Evolutionary conservation across 37 sponge, comb jelly and placozoan species (phyloP), one percentile per base, ranked within the genome.

Genomic region (Crambe crambe): DNA sequence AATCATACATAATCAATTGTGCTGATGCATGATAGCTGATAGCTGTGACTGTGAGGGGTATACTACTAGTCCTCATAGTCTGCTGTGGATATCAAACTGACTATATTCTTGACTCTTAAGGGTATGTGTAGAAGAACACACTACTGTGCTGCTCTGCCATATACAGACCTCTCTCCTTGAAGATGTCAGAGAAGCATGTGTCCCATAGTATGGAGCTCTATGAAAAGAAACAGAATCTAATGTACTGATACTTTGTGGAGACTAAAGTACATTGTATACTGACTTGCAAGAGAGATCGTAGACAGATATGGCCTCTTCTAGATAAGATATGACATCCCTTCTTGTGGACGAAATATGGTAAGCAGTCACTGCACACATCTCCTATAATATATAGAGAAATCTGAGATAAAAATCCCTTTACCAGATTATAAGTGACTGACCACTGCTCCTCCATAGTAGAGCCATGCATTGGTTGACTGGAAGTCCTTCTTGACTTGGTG

Each of bases 401-500:
- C 6, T 47, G 6, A 47, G 6, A 15, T 15, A 6, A 47, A 47
- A 47, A 6, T 12, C 51, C 12, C 12, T 47, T 15, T 15, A 47
- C 12, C 51, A 47, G 6, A 47, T 47, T 47, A 47, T 47, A 47
- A 15, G 22, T 4, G 31, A 78, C 94, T 77, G 32, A 97, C 97
- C 83, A 89, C 59, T 37, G 93, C 88, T 22, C 90, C 94, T 31
- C 92, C 96, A 41, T 94, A 96, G 80, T 95, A 83, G 70, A 83
- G 58, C 94, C 91, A 93, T 15, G 92, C 89, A 43, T 81, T 82
- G 62, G 88, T 85, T 9, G 70, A 70, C 66, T 93, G 90, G 81
- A 94, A 93, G 70, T 96, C 99, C 68, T 90, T 88, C 82, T 91
- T 98, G 62, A 89, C 86, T 20, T 83, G 71, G 67, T 91, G 90